Percentiles rank a stretch among this genome's conserved stretches.
Evolutionary conservation across 2,113 vertebrate genomes (phyloP).

Genomic region (Amphiprion percula): DNA sequence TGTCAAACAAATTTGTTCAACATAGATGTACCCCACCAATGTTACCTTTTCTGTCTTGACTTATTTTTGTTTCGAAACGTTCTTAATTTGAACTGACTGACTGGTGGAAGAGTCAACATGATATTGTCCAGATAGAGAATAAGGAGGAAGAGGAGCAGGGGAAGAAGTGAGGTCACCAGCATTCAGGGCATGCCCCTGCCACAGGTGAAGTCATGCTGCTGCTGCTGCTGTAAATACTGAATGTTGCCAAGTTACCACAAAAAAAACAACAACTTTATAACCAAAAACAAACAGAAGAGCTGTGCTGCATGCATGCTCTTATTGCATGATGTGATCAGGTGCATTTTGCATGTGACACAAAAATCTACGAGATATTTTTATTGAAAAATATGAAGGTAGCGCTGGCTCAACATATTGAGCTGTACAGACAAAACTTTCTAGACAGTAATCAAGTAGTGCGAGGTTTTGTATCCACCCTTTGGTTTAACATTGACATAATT

Average conservation of each 20-base stretch:
- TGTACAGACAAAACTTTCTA: no score
- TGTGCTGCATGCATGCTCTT: not conserved
- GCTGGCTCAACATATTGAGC: no score
- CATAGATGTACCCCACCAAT: no score
- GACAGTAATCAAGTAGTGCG: not conserved
- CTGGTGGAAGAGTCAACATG: not conserved
- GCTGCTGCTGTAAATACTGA: constrained; percentile 33
- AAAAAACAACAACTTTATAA: not conserved
- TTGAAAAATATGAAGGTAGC: no score
- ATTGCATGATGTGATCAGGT: not conserved
- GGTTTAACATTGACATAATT: not conserved
- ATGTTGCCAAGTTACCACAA: constrained; percentile 34
- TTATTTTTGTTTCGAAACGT: not conserved
- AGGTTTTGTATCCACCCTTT: not conserved
- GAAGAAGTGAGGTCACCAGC: constrained; percentile 62
- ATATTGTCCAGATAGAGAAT: not conserved
- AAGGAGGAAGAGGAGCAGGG: constrained; percentile 29
- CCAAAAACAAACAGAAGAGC: not conserved
- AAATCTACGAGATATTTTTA: not conserved
- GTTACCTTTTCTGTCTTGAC: not conserved
- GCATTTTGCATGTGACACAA: not conserved
- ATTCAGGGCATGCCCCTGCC: not conserved
- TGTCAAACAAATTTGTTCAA: not conserved
- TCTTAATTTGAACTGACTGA: not conserved
- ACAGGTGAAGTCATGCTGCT: constrained; percentile 47